Base-by-base conservation (phyloP, 92 coral and sea anemone species). In the Porites cylindrica region DNA sequence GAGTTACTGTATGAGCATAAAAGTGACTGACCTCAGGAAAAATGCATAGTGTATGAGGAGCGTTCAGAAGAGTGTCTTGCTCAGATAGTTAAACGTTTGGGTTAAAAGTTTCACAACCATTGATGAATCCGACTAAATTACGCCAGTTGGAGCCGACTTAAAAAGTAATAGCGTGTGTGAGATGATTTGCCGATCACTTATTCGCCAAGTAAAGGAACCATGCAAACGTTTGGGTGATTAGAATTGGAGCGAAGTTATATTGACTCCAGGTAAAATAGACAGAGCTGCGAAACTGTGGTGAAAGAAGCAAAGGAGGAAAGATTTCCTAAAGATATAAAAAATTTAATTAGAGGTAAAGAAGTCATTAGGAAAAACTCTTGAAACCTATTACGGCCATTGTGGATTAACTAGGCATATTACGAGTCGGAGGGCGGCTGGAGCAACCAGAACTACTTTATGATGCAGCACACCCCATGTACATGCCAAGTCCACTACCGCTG, bases 1-100 rank as follows among this genome's bases (percentile, higher is more conserved):
- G 91, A 66, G 18, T 92, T 92, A 65, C 84, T 92, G 29, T 86
- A 69, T 65, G 72, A 86, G 53, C n/a, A 80, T 0, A 80, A 82
- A 82, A 85, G 85, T 10, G 54, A 17, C 32, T 92, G 89, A 92
- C 87, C 90, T 47, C 72, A 60, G 21, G 24, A 63, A 21, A 87
- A 87, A 80, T 18, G 76, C 8, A 11, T 58, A 10, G 26, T 10
- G 32, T 13, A 59, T 32, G 78, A 75, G 56, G 78, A 77, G 10
- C 62, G 82, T 21, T 86, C 85, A 11, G 77, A 70, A 10, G 79
- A 78, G 1, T 77, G 72, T 43, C 85, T 51, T 4, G 66, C 20
- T 16, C 85, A 88, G 87, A 61, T 88, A 26, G 65, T 23, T 23
- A 23, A 23, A 23, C 24, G 24, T 23, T 23, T 23, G 24, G 24